Evolutionary conservation across 2,888 invertebrate species (phyloP).

Genomic region (Hipparchia semele): DNA sequence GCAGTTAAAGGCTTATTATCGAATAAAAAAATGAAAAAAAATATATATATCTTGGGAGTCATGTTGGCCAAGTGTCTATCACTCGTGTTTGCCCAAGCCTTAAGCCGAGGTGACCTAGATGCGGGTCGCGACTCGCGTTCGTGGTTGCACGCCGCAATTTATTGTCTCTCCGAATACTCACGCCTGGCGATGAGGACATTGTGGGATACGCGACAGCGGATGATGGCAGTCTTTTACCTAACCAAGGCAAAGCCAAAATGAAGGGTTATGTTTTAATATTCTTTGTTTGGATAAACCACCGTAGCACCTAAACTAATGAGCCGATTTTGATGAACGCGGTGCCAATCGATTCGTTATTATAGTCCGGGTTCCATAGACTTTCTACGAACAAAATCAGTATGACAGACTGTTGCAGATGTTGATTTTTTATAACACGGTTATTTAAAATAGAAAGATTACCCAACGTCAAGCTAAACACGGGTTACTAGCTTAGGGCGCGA

Average conservation of each 20-base stretch:
- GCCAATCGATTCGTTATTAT: too few relatives aligned
- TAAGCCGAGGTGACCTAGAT: constrained; percentile 59
- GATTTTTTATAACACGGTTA: too few relatives aligned
- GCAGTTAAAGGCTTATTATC: neutral
- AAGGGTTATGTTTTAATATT: too few relatives aligned
- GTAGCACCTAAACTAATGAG: too few relatives aligned
- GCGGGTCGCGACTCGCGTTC: constrained; percentile 59
- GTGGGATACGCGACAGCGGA: constrained; percentile 34
- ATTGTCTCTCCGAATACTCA: constrained; percentile 65
- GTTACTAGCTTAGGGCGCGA: too few relatives aligned
- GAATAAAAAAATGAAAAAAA: neutral
- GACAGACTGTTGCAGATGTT: too few relatives aligned
- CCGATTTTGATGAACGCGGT: too few relatives aligned
- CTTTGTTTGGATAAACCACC: too few relatives aligned
- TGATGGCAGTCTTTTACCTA: neutral
- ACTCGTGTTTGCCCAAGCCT: neutral
- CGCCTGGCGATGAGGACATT: constrained; percentile 49
- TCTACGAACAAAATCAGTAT: too few relatives aligned
- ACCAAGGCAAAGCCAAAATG: neutral
- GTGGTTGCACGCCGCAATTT: constrained; percentile 63
- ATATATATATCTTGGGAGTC: neutral
- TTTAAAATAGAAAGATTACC: too few relatives aligned
- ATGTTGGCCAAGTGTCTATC: neutral
- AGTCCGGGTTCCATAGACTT: too few relatives aligned
- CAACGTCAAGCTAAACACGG: too few relatives aligned